These are phyloP conservation scores for Epizoanthus illoricatus DNA, from an alignment of 92 coral and sea anemone genomes.

Conservation along the genomic window DNA sequence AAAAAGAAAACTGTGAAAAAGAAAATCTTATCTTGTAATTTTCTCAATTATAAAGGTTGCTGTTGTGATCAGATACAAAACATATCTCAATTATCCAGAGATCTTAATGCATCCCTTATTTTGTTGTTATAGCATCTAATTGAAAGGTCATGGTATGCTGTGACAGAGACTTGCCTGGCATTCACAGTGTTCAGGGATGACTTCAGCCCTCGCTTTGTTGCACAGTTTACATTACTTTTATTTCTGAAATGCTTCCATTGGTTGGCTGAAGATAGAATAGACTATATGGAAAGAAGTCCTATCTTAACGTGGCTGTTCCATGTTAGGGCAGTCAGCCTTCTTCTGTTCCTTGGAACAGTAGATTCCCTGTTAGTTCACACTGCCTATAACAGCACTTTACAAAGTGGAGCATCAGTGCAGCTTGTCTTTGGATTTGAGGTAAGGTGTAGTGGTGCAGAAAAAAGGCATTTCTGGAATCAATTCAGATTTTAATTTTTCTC, in stretches of 20 bases:
- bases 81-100: too few species aligned
- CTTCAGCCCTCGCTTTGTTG: constrained; percentile 98
- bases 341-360: constrained; percentile 76
- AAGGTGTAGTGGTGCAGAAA: neutral
- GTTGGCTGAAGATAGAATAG: constrained; percentile 97
- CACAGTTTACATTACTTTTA: constrained; percentile 90
- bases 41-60: too few species aligned
- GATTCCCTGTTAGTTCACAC: constrained; percentile 86
- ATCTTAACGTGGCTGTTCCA: constrained; percentile 88
- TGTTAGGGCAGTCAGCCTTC: constrained; percentile 72
- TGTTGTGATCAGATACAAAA: too few species aligned
- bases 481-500: too few species aligned
- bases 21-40: too few species aligned
- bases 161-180: constrained; percentile 98
- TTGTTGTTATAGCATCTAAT: constrained; percentile 79
- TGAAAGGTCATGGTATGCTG: constrained; percentile 99
- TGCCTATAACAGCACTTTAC: constrained; percentile 89
- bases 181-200: constrained; percentile 98
- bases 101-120: neutral
- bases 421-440: constrained; percentile 99
- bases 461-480: too few species aligned
- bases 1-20: too few species aligned
- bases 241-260: constrained; percentile 96
- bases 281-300: constrained; percentile 99
- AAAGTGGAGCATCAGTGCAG: constrained; percentile 97